A percentile compares a stretch with the other conserved stretches of the same genome.
Evolutionary conservation across 2,888 invertebrate species (phyloP).

Genomic region (Eucera pruinosa): DNA sequence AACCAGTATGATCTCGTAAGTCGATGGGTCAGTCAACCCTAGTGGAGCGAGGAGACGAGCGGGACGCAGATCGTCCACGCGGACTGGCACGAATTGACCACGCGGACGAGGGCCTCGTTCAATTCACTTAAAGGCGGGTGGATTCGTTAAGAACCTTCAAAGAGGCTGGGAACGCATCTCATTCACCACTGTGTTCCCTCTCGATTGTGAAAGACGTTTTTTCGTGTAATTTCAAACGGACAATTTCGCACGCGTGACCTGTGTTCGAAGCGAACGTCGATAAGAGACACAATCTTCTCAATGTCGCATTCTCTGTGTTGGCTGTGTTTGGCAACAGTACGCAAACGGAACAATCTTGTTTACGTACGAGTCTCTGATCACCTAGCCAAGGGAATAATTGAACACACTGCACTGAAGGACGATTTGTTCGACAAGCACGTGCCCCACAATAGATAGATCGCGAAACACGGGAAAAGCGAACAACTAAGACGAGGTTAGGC

Average conservation of each 20-base stretch:
- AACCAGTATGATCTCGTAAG: constrained; percentile 61
- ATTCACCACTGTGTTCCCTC: background rate
- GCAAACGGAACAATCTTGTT: background rate
- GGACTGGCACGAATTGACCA: constrained; percentile 56
- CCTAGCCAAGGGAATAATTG: background rate
- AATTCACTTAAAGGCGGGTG: constrained; percentile 47
- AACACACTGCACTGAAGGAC: constrained; percentile 21
- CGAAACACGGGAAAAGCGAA: background rate
- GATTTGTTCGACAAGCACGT: constrained; percentile 14
- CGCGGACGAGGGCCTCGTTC: constrained; percentile 49
- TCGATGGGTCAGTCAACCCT: constrained; percentile 77
- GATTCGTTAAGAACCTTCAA: constrained; percentile 22
- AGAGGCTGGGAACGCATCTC: constrained; percentile 6
- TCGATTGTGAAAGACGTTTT: no score
- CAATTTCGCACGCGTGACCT: background rate
- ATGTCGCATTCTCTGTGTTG: constrained; percentile 4
- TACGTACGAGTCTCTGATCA: background rate
- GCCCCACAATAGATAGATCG: background rate
- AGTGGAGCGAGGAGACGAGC: constrained; percentile 32
- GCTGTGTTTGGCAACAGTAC: constrained; percentile 27
- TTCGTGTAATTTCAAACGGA: background rate
- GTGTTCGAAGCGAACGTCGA: background rate
- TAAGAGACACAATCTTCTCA: background rate
- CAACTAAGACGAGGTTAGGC: no score
- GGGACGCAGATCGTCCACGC: constrained; percentile 32